These are phyloP conservation scores for Scomberomorus guttatus DNA, from an alignment of 2,797 vertebrate species.

Conservation along the genomic window DNA sequence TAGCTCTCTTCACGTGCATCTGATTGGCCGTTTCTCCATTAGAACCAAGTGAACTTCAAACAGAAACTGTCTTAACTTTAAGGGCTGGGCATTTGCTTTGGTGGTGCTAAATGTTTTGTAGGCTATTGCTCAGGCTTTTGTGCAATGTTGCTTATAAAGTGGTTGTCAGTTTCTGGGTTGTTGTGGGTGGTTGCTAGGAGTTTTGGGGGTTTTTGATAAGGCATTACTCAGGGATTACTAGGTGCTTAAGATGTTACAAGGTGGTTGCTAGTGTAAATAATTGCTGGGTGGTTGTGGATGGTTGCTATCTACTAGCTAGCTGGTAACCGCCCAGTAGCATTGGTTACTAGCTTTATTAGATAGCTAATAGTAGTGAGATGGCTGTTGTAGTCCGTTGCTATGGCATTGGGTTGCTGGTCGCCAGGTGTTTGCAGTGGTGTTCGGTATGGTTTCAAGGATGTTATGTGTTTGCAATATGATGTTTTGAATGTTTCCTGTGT, in stretches of 20 bases:
- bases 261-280: too few relatives aligned
- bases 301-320: too few relatives aligned
- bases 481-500: neutral
- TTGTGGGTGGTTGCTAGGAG: too few relatives aligned
- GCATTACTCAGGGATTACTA: too few relatives aligned
- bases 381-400: neutral
- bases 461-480: neutral
- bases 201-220: too few relatives aligned
- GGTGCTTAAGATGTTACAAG: too few relatives aligned
- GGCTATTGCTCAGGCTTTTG: neutral
- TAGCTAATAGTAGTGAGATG: neutral
- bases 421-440: neutral
- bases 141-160: neutral
- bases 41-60: neutral
- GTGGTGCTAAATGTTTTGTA: neutral
- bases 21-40: neutral
- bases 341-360: neutral
- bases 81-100: too few relatives aligned
- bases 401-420: too few relatives aligned
- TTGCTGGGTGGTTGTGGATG: too few relatives aligned
- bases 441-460: neutral
- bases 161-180: neutral
- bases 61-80: too few relatives aligned
- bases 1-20: conserved; percentile 2
- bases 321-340: neutral